These are phyloP conservation scores for Gymnocheta viridis DNA, from an alignment of 2,888 invertebrate species.

Conservation along the genomic window DNA sequence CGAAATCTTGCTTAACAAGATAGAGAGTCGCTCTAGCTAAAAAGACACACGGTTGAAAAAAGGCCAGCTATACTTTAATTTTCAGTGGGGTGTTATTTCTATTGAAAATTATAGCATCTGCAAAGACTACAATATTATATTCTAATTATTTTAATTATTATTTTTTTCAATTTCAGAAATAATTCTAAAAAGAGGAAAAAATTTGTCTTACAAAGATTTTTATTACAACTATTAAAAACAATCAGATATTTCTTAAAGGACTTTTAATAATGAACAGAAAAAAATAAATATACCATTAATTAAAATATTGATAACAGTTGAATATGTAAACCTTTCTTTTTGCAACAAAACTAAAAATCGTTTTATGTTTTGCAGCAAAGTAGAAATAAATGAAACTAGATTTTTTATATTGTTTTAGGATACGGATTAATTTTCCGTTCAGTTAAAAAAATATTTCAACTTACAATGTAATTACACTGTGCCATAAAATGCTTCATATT, in stretches of 20 bases:
- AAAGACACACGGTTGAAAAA: no score
- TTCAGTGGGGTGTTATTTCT: no score
- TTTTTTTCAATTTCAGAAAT: no score
- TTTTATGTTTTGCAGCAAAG: not conserved
- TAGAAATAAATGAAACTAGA: not conserved
- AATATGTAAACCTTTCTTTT: not conserved
- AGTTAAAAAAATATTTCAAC: slow-evolving; percentile 44
- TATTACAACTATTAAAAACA: not conserved
- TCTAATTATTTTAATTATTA: no score
- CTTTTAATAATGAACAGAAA: not conserved
- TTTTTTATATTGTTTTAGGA: slow-evolving; percentile 30
- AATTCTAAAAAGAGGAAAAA: no score
- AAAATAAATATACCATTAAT: not conserved
- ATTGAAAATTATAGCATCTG: no score
- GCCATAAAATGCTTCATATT: slow-evolving; percentile 33
- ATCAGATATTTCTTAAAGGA: not conserved
- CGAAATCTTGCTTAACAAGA: no score
- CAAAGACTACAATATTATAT: no score
- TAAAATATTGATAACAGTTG: not conserved
- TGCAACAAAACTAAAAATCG: not conserved
- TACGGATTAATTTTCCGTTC: slow-evolving; percentile 52
- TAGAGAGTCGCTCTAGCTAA: no score
- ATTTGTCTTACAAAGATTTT: not conserved
- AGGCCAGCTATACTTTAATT: no score
- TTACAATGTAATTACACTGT: slow-evolving; percentile 49